Evolutionary conservation across 2,113 vertebrate species (phyloP).

Genomic region (Urocynchramus pylzowi): DNA sequence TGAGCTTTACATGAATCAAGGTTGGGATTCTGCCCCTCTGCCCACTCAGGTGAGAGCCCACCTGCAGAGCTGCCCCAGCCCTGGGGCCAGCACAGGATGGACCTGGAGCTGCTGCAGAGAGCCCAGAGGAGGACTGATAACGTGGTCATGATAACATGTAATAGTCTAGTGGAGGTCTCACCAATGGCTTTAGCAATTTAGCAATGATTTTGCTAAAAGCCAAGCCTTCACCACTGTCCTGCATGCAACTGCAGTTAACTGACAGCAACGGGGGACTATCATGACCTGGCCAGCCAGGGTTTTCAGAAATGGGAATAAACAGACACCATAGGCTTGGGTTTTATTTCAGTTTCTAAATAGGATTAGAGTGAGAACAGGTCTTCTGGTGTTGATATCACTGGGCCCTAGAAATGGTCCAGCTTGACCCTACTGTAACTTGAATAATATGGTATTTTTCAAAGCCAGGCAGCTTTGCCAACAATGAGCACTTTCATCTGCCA

Average conservation of each 20-base stretch:
- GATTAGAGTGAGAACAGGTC: background rate
- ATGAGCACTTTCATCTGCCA: background rate
- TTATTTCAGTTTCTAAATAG: background rate
- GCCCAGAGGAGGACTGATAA: background rate
- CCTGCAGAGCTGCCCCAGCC: background rate
- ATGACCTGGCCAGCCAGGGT: background rate
- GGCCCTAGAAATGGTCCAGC: background rate
- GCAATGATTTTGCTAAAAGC: background rate
- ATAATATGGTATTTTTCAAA: background rate
- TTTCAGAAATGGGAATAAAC: background rate
- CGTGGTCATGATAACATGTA: accelerated
- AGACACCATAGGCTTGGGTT: background rate
- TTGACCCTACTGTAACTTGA: background rate
- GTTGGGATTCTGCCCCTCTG: background rate
- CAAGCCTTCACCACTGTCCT: background rate
- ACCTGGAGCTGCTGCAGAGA: background rate
- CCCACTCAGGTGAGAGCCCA: background rate
- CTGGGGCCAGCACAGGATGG: background rate
- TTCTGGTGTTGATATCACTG: background rate
- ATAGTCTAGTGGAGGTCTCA: background rate
- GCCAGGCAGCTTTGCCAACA: background rate
- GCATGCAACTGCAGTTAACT: background rate
- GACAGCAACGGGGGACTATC: background rate
- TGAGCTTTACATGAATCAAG: background rate
- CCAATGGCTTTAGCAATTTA: background rate